These are phyloP conservation scores for Euphydryas editha DNA, from an alignment of 2,888 invertebrate species.

Conservation along the genomic window DNA sequence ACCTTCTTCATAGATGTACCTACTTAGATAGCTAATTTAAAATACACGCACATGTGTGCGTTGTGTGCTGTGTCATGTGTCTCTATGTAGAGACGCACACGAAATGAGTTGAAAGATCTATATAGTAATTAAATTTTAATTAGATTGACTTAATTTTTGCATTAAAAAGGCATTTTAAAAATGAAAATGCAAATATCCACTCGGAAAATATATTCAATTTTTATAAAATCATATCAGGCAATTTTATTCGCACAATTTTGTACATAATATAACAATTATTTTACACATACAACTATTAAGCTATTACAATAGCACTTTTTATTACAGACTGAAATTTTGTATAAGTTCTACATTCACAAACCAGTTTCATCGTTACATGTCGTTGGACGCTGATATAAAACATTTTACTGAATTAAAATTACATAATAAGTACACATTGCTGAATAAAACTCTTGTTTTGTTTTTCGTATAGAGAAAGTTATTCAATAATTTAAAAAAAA, in stretches of 20 bases:
- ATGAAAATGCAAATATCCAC: constrained; percentile 65
- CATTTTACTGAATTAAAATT: neutral
- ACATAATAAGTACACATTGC: neutral
- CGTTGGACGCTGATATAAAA: constrained; percentile 14
- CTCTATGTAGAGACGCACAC: too few relatives aligned
- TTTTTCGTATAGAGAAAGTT: neutral
- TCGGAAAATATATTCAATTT: constrained; percentile 83
- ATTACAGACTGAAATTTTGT: constrained; percentile 25
- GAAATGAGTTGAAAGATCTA: neutral
- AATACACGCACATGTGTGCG: too few relatives aligned
- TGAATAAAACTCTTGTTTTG: neutral
- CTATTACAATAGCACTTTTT: constrained; percentile 33
- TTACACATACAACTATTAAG: constrained; percentile 35
- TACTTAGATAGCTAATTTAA: too few relatives aligned
- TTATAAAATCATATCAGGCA: constrained; percentile 83
- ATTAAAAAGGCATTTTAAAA: constrained; percentile 10
- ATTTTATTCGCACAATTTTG: constrained; percentile 79
- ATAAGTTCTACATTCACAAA: constrained; percentile 15
- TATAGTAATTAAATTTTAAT: neutral
- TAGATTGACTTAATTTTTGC: too few relatives aligned
- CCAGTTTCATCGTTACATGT: constrained; percentile 12
- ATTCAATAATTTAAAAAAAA: constrained; percentile 7
- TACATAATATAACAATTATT: constrained; percentile 67
- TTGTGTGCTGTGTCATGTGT: too few relatives aligned
- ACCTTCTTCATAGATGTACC: too few relatives aligned